These are phyloP conservation scores for Hoplias malabaricus DNA, from an alignment of 2,113 vertebrate genomes.

Conservation along the genomic window DNA sequence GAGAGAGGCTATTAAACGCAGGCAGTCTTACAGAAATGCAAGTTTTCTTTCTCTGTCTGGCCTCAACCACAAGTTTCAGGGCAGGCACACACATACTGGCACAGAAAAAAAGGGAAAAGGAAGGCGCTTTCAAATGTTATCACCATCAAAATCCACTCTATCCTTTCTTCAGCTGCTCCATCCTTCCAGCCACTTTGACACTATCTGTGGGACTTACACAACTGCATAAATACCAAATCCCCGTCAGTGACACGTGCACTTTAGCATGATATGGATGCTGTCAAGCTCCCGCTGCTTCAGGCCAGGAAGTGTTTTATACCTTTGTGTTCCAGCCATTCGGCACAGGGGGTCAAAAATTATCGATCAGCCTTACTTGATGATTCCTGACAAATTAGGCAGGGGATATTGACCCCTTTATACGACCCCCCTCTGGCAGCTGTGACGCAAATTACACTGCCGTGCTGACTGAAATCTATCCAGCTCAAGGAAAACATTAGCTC, in stretches of 20 bases:
- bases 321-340: slow-evolving; percentile 29
- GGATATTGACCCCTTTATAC: slow-evolving; percentile 41
- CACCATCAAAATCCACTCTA: slow-evolving; percentile 50
- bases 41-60: not conserved
- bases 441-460: slow-evolving; percentile 30
- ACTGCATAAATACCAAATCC: slow-evolving; percentile 57
- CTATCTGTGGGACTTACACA: slow-evolving; percentile 50
- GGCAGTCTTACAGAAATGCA: not conserved
- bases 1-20: slow-evolving; percentile 5
- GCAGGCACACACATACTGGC: slow-evolving; percentile 8
- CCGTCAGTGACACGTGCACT: slow-evolving; percentile 55
- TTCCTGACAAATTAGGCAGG: slow-evolving; percentile 47
- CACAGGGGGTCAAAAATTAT: slow-evolving; percentile 43
- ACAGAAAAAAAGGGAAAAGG: not conserved
- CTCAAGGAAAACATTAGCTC: slow-evolving; percentile 32
- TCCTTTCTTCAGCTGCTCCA: slow-evolving; percentile 43
- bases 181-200: slow-evolving; percentile 49
- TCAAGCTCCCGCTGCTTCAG: slow-evolving; percentile 40
- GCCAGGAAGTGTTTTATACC: slow-evolving; percentile 47
- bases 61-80: slow-evolving; percentile 16
- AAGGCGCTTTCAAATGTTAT: slow-evolving; percentile 49
- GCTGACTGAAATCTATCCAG: slow-evolving; percentile 39
- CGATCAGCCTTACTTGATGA: slow-evolving; percentile 48
- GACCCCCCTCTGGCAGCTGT: slow-evolving; percentile 35
- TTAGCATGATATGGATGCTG: slow-evolving; percentile 49